Conservation (phyloP, 2,113 vertebrate genomes). For the Probosciger aterrimus region DNA sequence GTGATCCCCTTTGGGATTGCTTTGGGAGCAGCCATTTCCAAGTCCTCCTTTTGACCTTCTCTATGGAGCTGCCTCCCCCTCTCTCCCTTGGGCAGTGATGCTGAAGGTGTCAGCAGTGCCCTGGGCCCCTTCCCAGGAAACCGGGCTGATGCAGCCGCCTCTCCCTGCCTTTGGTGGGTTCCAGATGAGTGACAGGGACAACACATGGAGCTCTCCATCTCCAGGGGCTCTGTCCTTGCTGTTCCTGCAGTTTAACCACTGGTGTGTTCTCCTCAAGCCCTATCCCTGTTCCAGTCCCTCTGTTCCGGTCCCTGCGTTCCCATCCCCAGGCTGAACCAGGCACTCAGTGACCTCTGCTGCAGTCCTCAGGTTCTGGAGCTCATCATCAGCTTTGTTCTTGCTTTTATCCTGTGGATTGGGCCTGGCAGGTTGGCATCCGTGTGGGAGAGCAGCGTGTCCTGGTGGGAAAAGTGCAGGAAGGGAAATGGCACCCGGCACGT, state of each 20-base stretch:
- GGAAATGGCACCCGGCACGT: neutral
- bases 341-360: neutral
- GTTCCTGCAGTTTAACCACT: neutral
- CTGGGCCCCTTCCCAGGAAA: neutral
- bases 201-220: neutral
- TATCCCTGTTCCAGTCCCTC: neutral
- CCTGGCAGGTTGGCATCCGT: neutral
- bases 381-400: neutral
- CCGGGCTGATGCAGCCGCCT: neutral
- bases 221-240: too few relatives aligned
- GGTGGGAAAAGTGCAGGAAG: neutral
- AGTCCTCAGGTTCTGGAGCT: neutral
- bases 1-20: neutral
- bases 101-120: neutral
- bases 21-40: rapidly evolving
- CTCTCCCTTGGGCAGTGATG: neutral
- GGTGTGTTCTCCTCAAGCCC: neutral
- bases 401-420: neutral
- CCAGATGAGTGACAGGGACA: neutral
- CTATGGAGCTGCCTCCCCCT: neutral
- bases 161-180: neutral
- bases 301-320: neutral
- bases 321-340: rapidly evolving
- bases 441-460: neutral
- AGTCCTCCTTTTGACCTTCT: neutral